A percentile compares a stretch with the other conserved stretches of the same genome.
Conservation (phyloP, 1,140 invertebrate species). For the Paramacrobiotus metropolitanus region DNA sequence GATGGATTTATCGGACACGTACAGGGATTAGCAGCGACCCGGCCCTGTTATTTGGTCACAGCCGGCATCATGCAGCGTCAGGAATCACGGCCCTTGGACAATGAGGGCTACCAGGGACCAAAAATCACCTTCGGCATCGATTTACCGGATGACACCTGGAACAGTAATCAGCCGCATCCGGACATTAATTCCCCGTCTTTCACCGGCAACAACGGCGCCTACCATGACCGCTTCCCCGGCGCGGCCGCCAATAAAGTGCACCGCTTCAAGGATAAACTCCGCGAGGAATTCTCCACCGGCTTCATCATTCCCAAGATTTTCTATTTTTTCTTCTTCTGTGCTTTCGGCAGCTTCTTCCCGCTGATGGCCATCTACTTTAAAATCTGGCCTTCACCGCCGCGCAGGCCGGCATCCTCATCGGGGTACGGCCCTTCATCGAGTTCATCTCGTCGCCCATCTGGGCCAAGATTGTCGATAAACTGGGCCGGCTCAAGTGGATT, state of each 20-base stretch:
- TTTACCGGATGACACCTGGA: background rate
- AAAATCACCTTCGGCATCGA: background rate
- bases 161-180: background rate
- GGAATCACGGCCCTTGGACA: conserved; percentile 2
- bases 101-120: conserved; percentile 1
- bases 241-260: background rate
- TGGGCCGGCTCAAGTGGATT: conserved; percentile 37
- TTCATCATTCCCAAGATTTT: conserved; percentile 68
- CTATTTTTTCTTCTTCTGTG: conserved; percentile 98
- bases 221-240: background rate
- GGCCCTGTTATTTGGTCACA: too few relatives aligned
- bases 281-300: background rate
- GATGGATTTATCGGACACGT: too few relatives aligned
- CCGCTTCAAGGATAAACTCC: background rate
- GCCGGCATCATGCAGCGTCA: conserved; percentile 5
- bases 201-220: background rate
- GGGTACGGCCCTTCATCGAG: conserved; percentile 81
- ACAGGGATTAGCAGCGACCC: too few relatives aligned
- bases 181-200: conserved; percentile 1
- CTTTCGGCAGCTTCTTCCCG: conserved; percentile 90
- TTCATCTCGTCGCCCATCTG: conserved; percentile 93
- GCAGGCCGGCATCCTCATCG: conserved; percentile 73
- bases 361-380: conserved; percentile 95
- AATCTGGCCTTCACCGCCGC: conserved; percentile 92
- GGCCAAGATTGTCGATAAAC: conserved; percentile 65